These are phyloP conservation scores for Eurytoma adleriae DNA, from an alignment of 2,888 invertebrate genomes.

Conservation along the genomic window DNA sequence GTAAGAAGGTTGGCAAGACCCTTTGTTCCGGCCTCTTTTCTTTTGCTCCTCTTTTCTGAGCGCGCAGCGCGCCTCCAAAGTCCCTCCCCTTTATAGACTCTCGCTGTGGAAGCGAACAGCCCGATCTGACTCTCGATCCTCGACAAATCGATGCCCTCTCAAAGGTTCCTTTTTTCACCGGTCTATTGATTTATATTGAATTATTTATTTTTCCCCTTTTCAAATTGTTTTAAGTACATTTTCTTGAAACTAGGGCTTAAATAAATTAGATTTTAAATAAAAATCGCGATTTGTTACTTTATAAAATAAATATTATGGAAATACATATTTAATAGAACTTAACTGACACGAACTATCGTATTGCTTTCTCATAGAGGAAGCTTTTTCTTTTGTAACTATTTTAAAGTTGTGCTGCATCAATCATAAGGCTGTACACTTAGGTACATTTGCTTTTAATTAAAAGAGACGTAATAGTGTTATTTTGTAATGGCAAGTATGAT, in stretches of 20 bases:
- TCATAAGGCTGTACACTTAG: not conserved
- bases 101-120: not conserved
- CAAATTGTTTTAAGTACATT: too few species aligned
- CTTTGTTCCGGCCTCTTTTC: conserved; percentile 61
- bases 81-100: conserved; percentile 28
- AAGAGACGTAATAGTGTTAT: conserved; percentile 1
- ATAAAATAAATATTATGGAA: too few species aligned
- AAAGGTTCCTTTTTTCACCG: too few species aligned
- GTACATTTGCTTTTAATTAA: conserved; percentile 26
- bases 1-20: conserved; percentile 60
- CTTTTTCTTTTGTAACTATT: too few species aligned
- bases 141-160: not conserved
- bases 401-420: too few species aligned
- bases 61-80: not conserved
- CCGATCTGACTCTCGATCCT: not conserved
- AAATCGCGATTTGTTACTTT: too few species aligned
- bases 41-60: conserved; percentile 34
- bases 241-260: too few species aligned
- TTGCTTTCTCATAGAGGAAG: too few species aligned
- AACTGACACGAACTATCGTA: too few species aligned
- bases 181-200: too few species aligned
- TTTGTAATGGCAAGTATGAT: not conserved
- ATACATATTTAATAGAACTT: not conserved
- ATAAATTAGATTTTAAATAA: too few species aligned
- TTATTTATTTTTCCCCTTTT: too few species aligned